These are phyloP conservation scores for Pyrochroa serraticornis DNA, from an alignment of 2,888 invertebrate genomes.

Conservation along the genomic window DNA sequence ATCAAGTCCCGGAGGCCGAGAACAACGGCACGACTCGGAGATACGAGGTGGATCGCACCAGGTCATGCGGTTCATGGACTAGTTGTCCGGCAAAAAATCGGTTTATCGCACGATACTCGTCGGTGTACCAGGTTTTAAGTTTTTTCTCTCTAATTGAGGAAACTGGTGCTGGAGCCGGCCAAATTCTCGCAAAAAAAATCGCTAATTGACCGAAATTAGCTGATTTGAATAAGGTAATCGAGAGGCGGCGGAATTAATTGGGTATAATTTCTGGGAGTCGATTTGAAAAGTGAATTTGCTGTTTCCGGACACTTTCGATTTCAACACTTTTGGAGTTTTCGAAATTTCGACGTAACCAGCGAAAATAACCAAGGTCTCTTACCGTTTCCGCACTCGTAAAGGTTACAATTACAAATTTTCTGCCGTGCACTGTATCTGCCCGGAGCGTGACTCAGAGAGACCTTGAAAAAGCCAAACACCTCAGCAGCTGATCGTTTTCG, in stretches of 20 bases:
- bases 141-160: not conserved
- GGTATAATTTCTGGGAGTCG: too few relatives aligned
- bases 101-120: constrained; percentile 23
- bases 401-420: constrained; percentile 36
- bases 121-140: too few relatives aligned
- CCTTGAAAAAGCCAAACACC: constrained; percentile 54
- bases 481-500: constrained; percentile 44
- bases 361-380: constrained; percentile 28
- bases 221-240: not conserved
- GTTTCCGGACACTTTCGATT: too few relatives aligned
- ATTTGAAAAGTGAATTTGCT: too few relatives aligned
- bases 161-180: not conserved
- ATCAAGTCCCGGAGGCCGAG: constrained; percentile 50
- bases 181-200: not conserved
- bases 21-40: constrained; percentile 54
- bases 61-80: constrained; percentile 58
- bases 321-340: constrained; percentile 5
- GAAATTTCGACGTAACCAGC: constrained; percentile 12
- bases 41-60: constrained; percentile 52
- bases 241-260: not conserved
- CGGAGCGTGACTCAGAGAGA: constrained; percentile 46
- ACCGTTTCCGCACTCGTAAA: constrained; percentile 35
- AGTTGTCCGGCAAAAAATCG: constrained; percentile 53
- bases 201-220: not conserved
- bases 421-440: constrained; percentile 34